Evolutionary conservation across 2,888 invertebrate species (phyloP), one percentile per base, ranked within the genome.

Genomic region (Furcula furcula): DNA sequence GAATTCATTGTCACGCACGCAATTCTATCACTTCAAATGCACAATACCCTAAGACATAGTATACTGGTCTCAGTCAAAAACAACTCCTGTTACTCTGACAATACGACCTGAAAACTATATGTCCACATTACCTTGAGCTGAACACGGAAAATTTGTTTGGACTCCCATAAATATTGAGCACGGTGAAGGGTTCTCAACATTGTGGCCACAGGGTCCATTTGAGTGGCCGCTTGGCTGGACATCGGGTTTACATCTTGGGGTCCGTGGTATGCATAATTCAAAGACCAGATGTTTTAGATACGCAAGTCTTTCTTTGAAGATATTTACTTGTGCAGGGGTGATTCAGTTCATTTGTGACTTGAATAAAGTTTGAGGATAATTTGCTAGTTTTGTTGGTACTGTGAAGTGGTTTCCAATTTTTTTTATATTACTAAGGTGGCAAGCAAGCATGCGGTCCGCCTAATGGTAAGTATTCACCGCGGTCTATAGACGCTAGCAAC

Each of bases 121-220:
- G 12, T 23, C 46, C 25, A 36, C 7, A 9, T 4, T 23, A 31
- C 4, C 7, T 20, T 28, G 54, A 51, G 13, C 41, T 22, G 18
- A 34, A 33, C 47, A 61, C 66, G 64, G 61, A 50, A 69, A 72
- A 77, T 69, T 76, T 62, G 65, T 56, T 65, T 58, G 53, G 60
- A 63, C 57, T 46, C 65, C 64, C 65, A 77, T 80, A 80, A 80
- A 80, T 78, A 79, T 71, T 71, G 72, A 71, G 65, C 65, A 56
- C 46, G 40, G 58, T 51, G 76, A 76, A 72, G 78, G 75, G 73
- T 73, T 70, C 65, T 61, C 48, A 38, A 33, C 53, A 51, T 53
- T 64, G 54, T 55, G 65, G 60, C 55, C 46, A 44, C 59, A 69
- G 69, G 76, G 65, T 61, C 67, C 77, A 71, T 76, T 78, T 70